These are phyloP conservation scores for Mamestra brassicae DNA, from an alignment of 2,888 invertebrate genomes.

Conservation along the genomic window DNA sequence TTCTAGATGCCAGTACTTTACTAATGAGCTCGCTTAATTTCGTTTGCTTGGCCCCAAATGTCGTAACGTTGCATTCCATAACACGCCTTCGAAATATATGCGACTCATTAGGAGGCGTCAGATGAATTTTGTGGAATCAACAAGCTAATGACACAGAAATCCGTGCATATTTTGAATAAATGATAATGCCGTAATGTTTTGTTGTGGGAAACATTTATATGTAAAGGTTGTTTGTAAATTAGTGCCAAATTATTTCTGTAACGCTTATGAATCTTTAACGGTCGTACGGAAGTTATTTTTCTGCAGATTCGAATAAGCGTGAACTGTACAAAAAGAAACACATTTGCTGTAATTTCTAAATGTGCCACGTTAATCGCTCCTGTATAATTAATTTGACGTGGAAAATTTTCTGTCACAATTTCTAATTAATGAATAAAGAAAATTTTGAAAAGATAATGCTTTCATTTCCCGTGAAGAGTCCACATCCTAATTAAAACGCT, in stretches of 20 bases:
- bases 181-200: constrained; percentile 38
- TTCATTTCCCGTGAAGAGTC: constrained; percentile 42
- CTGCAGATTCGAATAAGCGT: neutral
- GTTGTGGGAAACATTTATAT: constrained; percentile 56
- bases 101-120: constrained; percentile 76
- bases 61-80: constrained; percentile 76
- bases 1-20: constrained; percentile 65
- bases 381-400: constrained; percentile 19
- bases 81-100: constrained; percentile 73
- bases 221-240: constrained; percentile 25
- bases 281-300: constrained; percentile 10
- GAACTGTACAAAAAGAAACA: constrained; percentile 2
- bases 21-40: constrained; percentile 75
- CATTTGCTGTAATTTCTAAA: constrained; percentile 6
- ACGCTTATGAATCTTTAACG: constrained; percentile 21
- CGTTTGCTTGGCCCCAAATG: constrained; percentile 72
- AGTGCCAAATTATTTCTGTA: constrained; percentile 19
- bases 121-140: constrained; percentile 76
- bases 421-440: constrained; percentile 40
- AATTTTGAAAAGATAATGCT: constrained; percentile 42
- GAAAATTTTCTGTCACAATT: constrained; percentile 38
- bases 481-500: constrained; percentile 74
- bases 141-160: constrained; percentile 71
- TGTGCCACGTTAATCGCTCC: neutral
- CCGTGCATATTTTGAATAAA: constrained; percentile 65